Conservation (phyloP, 2,888 invertebrate species). For the Ligdia adustata region DNA sequence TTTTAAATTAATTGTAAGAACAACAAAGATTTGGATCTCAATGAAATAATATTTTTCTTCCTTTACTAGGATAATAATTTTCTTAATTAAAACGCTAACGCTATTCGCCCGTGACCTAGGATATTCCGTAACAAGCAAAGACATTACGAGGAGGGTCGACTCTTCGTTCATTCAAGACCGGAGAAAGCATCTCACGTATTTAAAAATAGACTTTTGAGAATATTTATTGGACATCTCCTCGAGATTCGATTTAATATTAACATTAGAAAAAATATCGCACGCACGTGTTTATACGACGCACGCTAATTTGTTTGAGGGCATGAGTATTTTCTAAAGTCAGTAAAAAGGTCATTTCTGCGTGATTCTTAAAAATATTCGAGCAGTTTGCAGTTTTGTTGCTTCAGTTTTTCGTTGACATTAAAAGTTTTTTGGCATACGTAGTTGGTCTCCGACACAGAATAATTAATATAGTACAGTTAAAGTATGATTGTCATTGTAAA, state of each 20-base stretch:
- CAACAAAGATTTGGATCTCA: no score
- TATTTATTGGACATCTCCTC: conserved; percentile 78
- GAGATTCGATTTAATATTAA: conserved; percentile 79
- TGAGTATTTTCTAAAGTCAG: conserved; percentile 15
- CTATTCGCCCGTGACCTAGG: conserved; percentile 39
- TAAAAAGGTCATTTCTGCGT: not conserved
- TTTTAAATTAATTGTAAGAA: no score
- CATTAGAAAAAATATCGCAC: conserved; percentile 73
- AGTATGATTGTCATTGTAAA: no score
- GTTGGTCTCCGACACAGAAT: no score
- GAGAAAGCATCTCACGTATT: conserved; percentile 80
- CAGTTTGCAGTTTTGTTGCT: no score
- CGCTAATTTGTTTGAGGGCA: conserved; percentile 54
- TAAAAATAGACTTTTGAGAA: conserved; percentile 79
- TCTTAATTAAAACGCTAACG: conserved; percentile 23
- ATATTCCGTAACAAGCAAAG: conserved; percentile 55
- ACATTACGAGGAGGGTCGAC: conserved; percentile 77
- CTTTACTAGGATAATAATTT: no score
- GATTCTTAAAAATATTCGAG: no score
- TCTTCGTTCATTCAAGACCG: conserved; percentile 79
- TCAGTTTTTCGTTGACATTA: no score
- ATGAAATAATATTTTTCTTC: no score
- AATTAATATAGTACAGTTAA: no score
- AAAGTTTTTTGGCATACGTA: no score
- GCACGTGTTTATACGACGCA: conserved; percentile 62